phyloP scores from a whole-genome alignment of 2,113 vertebrate species.

The Halichoerus grypus region DNA sequence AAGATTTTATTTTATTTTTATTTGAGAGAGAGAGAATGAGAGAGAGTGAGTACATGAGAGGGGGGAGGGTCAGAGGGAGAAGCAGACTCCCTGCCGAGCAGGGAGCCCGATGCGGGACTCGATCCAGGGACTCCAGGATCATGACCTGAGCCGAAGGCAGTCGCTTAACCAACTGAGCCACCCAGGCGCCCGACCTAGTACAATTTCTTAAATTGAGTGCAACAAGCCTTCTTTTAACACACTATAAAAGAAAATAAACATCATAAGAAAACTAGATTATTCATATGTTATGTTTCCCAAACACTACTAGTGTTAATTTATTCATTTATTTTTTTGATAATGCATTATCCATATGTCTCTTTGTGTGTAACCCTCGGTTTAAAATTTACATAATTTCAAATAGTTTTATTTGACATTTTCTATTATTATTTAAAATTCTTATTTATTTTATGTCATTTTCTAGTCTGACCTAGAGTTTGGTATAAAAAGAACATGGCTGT shows the following conservation, averaged over 20 bases:
- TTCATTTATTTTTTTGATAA: not conserved
- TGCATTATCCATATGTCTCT: not conserved
- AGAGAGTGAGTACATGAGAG: too few species aligned
- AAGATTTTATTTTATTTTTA: too few species aligned
- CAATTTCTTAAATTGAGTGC: not conserved
- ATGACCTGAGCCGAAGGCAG: too few species aligned
- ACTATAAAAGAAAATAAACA: not conserved
- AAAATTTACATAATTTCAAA: slow-evolving; percentile 14
- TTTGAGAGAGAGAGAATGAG: too few species aligned
- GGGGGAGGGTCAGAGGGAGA: too few species aligned
- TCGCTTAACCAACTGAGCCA: too few species aligned
- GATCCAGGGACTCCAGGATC: too few species aligned
- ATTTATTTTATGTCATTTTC: not conserved
- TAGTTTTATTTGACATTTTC: not conserved
- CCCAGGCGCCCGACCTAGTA: too few species aligned
- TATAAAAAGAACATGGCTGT: not conserved
- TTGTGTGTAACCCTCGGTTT: not conserved
- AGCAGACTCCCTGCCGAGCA: too few species aligned
- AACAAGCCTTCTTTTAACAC: not conserved
- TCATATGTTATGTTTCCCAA: not conserved
- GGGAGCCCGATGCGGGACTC: too few species aligned
- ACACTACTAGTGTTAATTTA: not conserved
- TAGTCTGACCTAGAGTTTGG: slow-evolving; percentile 31
- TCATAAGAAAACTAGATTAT: not conserved
- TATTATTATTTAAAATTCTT: not conserved